Evolutionary conservation across 2,113 vertebrate genomes (phyloP), one percentile per base, ranked within the genome.

Genomic region (Cyprinodon tularosa): DNA sequence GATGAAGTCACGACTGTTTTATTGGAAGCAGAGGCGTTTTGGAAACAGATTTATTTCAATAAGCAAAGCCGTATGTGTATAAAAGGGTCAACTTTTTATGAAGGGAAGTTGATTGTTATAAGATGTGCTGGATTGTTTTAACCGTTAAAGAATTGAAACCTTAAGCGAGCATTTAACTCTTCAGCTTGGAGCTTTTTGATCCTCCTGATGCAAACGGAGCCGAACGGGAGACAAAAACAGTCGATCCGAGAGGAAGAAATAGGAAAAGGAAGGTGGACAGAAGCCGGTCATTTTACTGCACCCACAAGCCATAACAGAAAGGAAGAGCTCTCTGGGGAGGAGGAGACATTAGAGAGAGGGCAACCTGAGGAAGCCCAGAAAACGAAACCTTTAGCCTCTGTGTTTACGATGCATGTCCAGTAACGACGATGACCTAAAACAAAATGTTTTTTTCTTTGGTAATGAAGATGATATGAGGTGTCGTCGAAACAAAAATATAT

Each of bases 361-460:
- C 13, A 53, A 74, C 50, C 68, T 12, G 6, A 74, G 74, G 76
- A 84, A 81, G 84, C 60, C 82, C 84, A 82, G 82, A 81, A 85
- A 80, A 91, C 74, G 60, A 81, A 91, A 91, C 74, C 84, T 91
- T 93, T 88, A 93, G 90, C 92, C 92, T 94, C 90, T 90, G 92
- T 94, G 93, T 94, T 92, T 94, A 91, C 90, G 91, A 93, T 95
- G 94, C 94, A 95, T 95, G 94, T 93, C 92, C 86, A 93, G 92
- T 89, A 92, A 89, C 76, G 86, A 92, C 88, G 81, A 90, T 69
- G 86, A 90, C 88, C 83, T 87, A 81, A 88, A 87, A 90, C 76
- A 40, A 39, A 50, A 29, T 29, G 29, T 29, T 29, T 65, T 42
- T 82, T 77, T 83, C 84, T 85, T 87, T 86, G 86, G 92, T 85